Evolutionary conservation across 2,888 invertebrate species (phyloP), one percentile per base, ranked within the genome.

Genomic region (Blera fallax): DNA sequence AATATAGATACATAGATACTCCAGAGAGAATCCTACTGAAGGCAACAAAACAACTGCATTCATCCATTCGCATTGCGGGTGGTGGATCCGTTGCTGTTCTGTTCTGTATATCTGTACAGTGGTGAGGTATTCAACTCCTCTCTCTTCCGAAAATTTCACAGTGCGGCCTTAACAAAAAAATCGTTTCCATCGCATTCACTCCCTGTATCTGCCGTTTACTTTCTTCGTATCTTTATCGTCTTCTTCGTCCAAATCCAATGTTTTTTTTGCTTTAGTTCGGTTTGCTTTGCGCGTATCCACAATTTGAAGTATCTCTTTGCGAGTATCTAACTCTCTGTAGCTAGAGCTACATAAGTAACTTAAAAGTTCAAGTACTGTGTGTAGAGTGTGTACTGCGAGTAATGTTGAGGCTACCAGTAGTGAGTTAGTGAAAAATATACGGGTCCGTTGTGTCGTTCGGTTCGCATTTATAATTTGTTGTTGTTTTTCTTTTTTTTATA

Each of bases 361-460:
- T 81, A 65, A 77, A 81, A 85, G 81, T 85, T 81, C 85, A 81
- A 85, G 80, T 84, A 65, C 74, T 73, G 50, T 81, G 52, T 62
- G 18, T 48, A 32, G 54, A 64, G 37, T 32, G 67, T 43, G 34
- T 18, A n/a, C 11, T 60, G 37, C 4, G 54, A 67, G 37, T 34
- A 64, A 40, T 79, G 16, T 18, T 72, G 70, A 43, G 50, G 29
- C 37, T 32, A 60, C 43, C 54, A 64, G 45, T 65, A 65, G 48
- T 73, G 60, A 60, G 24, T 34, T 67, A n/a, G n/a, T n/a, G 37
- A 16, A 32, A 29, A 74, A 52, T 50, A 54, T 60, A 60, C 29
- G 52, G 37, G 29, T 62, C 62, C 60, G 60, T 67, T 29, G 62
- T 80, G 70, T 85, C 84, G 52, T 72, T 76, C 37, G 21, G 21